phyloP scores from a whole-genome alignment of 2,113 vertebrate genomes.

The Poeciliopsis retropinna region DNA sequence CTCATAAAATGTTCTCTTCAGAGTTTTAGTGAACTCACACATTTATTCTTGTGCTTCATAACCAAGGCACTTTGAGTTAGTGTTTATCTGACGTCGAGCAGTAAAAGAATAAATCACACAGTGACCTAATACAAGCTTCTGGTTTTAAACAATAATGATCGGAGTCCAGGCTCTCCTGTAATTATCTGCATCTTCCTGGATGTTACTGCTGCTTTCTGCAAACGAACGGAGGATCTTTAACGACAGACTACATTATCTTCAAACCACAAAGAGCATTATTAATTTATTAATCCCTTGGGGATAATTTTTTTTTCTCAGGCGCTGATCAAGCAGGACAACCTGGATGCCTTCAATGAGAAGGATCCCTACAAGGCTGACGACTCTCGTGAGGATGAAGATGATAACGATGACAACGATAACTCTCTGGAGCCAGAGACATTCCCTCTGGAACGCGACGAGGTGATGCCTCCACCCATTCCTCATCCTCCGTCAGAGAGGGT shows the following conservation, averaged over 20 bases:
- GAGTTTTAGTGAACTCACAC: no score
- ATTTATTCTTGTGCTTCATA: no score
- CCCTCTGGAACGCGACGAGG: slow-evolving; percentile 92
- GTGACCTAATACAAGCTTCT: no score
- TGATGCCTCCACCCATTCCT: slow-evolving; percentile 91
- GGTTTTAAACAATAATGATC: neutral
- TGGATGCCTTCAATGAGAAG: slow-evolving; percentile 97
- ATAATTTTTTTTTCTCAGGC: slow-evolving; percentile 76
- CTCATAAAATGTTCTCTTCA: no score
- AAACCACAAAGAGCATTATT: neutral
- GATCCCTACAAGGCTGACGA: slow-evolving; percentile 97
- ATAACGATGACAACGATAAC: slow-evolving; percentile 93
- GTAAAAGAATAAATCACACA: no score
- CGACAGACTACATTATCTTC: neutral
- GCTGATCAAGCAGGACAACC: slow-evolving; percentile 96
- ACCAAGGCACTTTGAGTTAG: no score
- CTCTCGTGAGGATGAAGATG: slow-evolving; percentile 93
- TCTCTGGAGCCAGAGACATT: slow-evolving; percentile 92
- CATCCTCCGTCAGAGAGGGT: slow-evolving; percentile 90
- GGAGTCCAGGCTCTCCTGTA: no score
- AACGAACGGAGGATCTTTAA: neutral
- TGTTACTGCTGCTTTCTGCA: neutral
- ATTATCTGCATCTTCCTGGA: neutral
- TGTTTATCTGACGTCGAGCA: no score
- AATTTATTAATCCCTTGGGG: neutral